Evolutionary conservation across 2,797 vertebrate genomes (phyloP), one percentile per base, ranked within the genome.

Genomic region (Amniataba percoides): DNA sequence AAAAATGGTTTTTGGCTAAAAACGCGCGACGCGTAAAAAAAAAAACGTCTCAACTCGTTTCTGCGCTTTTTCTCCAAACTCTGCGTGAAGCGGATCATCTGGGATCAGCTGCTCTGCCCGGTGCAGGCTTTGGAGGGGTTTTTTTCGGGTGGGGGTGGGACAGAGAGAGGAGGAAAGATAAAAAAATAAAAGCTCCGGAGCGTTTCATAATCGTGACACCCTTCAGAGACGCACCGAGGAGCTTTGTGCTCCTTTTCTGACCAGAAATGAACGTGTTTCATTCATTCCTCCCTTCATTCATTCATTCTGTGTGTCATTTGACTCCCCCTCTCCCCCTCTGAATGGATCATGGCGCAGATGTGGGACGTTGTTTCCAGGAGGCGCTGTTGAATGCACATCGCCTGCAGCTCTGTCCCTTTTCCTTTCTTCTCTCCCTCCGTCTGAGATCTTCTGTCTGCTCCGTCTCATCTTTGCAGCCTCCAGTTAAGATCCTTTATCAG

Each of bases 311-410:
- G 83, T 85, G 85, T 88, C 87, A 81, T 82, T 67, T 74, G 77
- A 86, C 74, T 51, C 83, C 78, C 71, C 36, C 69, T 27, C 55
- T 27, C 55, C 34, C 55, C 5, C 12, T 11, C 67, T 89, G 79
- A 86, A 76, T 87, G 79, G 86, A 69, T 80, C 74, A 66, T 88
- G 83, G 86, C 79, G 83, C 85, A 85, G 86, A 89, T 89, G 74
- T 82, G 82, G 78, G 83, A 87, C 87, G 74, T 67, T 80, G 84
- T 77, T 80, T 89, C 62, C 81, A 88, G 89, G 86, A 88, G 89
- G 78, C 71, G 84, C 90, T 82, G 85, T 88, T 89, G 80, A 86
- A 83, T 87, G 48, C 75, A 80, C 2, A 77, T 74, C 75, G 80
- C 82, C 83, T 71, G 74, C 78, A 75, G 89, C 71, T 46, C 74